phyloP scores from a whole-genome alignment of 2,113 vertebrate species.

The Gasterosteus nipponicus region DNA sequence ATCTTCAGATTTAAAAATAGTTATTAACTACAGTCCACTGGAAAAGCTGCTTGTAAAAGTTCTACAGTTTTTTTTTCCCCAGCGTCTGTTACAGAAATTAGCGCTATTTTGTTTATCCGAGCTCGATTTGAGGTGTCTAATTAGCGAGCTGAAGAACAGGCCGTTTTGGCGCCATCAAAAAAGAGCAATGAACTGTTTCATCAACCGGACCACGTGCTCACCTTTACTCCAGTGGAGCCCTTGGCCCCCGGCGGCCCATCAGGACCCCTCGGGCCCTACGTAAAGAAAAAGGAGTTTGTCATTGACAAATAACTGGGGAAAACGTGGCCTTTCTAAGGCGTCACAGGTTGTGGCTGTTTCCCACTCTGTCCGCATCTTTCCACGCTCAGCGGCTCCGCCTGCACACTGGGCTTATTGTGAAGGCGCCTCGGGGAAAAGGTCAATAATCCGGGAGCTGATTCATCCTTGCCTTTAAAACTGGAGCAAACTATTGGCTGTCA shows the following conservation, averaged over 20 bases:
- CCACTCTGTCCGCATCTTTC: slow-evolving; percentile 40
- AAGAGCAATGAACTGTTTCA: neutral
- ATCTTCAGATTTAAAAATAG: slow-evolving; percentile 54
- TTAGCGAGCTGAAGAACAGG: too few relatives aligned
- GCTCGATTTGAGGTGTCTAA: too few relatives aligned
- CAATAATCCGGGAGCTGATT: slow-evolving; percentile 44
- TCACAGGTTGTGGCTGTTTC: slow-evolving; percentile 40
- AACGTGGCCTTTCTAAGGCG: slow-evolving; percentile 19
- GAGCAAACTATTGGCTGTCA: slow-evolving; percentile 12
- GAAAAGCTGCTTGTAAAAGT: slow-evolving; percentile 45
- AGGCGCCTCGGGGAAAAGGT: slow-evolving; percentile 42
- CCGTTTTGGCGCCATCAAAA: too few relatives aligned
- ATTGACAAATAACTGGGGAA: slow-evolving; percentile 34
- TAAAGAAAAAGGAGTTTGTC: slow-evolving; percentile 28
- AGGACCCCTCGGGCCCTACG: slow-evolving; percentile 89
- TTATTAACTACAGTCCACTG: slow-evolving; percentile 25
- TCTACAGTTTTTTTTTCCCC: neutral
- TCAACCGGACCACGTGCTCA: slow-evolving; percentile 58
- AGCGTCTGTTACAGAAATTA: neutral
- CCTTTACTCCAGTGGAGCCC: slow-evolving; percentile 86
- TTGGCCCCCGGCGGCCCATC: slow-evolving; percentile 88
- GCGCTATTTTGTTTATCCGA: slow-evolving; percentile 13
- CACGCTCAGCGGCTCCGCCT: slow-evolving; percentile 10
- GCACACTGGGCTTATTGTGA: slow-evolving; percentile 49
- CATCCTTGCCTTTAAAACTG: slow-evolving; percentile 37